These are phyloP conservation scores for Smittia aterrima DNA, from an alignment of 2,888 invertebrate species.

Conservation along the genomic window DNA sequence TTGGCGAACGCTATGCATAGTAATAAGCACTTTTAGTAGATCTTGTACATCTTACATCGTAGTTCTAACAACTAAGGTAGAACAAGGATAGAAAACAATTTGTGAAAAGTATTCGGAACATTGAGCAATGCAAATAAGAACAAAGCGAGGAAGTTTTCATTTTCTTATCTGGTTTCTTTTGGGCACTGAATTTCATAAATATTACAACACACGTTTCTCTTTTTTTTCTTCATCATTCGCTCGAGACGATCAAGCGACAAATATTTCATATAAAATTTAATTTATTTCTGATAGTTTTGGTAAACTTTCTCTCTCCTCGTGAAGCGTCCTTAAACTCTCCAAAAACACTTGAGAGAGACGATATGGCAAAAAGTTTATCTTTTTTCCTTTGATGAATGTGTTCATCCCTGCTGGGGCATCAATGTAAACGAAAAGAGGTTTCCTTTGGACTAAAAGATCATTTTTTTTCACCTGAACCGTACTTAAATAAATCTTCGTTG, in stretches of 20 bases:
- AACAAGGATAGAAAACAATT: not conserved
- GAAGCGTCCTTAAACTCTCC: not conserved
- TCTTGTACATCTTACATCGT: not conserved
- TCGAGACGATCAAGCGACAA: too few species aligned
- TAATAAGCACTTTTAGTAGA: constrained; percentile 24
- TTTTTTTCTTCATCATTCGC: not conserved
- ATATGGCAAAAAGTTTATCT: not conserved
- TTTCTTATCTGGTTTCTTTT: constrained; percentile 21
- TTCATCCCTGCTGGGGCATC: not conserved
- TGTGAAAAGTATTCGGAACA: not conserved
- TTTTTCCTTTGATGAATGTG: not conserved
- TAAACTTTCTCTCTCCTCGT: not conserved
- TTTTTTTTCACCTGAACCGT: not conserved
- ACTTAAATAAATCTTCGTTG: not conserved
- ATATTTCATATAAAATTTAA: not conserved
- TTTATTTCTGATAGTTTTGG: not conserved
- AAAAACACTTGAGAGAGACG: not conserved
- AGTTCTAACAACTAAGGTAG: not conserved
- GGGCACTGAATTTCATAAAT: constrained; percentile 33
- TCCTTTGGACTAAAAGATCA: not conserved
- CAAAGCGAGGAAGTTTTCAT: not conserved
- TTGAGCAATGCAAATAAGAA: not conserved
- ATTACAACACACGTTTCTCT: not conserved
- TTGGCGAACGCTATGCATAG: not conserved
- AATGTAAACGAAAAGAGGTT: not conserved